Conservation (phyloP, 2,113 vertebrate genomes). For the Tragelaphus buxtoni region DNA sequence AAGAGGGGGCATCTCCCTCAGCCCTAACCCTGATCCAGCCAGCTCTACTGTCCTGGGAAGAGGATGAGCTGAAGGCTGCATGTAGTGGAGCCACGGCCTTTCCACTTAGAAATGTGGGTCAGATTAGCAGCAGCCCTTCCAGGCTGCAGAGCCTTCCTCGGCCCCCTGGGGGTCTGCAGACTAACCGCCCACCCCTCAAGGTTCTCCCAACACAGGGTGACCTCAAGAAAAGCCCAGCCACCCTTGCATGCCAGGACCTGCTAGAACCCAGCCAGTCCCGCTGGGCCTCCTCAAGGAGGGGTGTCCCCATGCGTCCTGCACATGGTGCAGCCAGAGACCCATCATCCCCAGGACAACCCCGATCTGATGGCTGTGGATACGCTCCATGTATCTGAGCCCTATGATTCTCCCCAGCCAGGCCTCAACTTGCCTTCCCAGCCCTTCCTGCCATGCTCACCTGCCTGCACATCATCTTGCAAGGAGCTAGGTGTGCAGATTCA, state of each 20-base stretch:
- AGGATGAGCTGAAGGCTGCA: not conserved
- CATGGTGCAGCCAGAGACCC: not conserved
- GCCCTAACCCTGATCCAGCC: not conserved
- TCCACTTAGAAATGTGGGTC: not conserved
- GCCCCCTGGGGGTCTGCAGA: not conserved
- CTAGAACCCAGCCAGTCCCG: not conserved
- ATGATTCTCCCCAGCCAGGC: not conserved
- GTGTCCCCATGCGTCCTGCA: not conserved
- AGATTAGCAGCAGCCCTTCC: not conserved
- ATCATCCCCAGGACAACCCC: not conserved
- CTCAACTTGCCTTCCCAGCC: not conserved
- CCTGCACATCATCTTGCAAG: not conserved
- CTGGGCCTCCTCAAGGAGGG: not conserved
- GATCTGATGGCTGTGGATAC: not conserved
- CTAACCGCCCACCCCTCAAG: accelerated
- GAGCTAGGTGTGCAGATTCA: not conserved
- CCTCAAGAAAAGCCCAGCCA: not conserved
- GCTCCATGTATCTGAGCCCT: not conserved
- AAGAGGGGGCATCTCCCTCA: not conserved
- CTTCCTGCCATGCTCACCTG: not conserved
- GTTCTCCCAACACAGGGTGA: not conserved
- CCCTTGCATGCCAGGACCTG: not conserved
- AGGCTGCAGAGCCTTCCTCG: not conserved
- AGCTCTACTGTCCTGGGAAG: not conserved
- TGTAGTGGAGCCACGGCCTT: not conserved